phyloP scores from a whole-genome alignment of 2,113 vertebrate genomes.

The Corythornis cristatus region DNA sequence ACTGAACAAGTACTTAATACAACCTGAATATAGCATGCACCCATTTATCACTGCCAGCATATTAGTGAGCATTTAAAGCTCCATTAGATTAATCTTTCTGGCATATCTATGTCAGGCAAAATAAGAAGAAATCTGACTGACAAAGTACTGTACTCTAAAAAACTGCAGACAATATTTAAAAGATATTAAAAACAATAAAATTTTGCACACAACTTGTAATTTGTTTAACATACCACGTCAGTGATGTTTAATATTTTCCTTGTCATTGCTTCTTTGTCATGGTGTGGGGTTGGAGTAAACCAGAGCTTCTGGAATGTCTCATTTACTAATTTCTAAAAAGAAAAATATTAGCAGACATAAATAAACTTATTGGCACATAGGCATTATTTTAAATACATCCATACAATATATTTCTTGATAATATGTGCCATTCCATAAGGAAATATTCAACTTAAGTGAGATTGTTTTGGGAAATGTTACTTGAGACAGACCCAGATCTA shows the following conservation, averaged over 20 bases:
- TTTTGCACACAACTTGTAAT: not conserved
- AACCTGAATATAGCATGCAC: not conserved
- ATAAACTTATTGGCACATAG: not conserved
- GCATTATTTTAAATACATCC: not conserved
- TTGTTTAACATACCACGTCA: conserved; percentile 86
- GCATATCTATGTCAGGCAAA: not conserved
- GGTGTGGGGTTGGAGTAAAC: conserved; percentile 95
- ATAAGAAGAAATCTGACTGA: not conserved
- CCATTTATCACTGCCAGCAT: not conserved
- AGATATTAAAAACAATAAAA: not conserved
- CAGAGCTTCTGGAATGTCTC: conserved; percentile 99
- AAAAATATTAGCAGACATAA: not conserved
- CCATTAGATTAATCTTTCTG: not conserved
- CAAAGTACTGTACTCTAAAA: not conserved
- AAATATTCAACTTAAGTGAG: not conserved
- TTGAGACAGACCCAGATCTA: not conserved
- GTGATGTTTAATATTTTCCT: conserved; percentile 99
- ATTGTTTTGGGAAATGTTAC: not conserved
- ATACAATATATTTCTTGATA: not conserved
- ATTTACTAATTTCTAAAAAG: conserved; percentile 95
- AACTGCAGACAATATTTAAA: not conserved
- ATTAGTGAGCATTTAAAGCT: not conserved
- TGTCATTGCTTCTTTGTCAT: conserved; percentile 98
- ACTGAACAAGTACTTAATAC: not conserved
- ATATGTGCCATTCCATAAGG: not conserved